Evolutionary conservation across 2,888 invertebrate species (phyloP).

Genomic region (Caenorhabditis macrosperma): DNA sequence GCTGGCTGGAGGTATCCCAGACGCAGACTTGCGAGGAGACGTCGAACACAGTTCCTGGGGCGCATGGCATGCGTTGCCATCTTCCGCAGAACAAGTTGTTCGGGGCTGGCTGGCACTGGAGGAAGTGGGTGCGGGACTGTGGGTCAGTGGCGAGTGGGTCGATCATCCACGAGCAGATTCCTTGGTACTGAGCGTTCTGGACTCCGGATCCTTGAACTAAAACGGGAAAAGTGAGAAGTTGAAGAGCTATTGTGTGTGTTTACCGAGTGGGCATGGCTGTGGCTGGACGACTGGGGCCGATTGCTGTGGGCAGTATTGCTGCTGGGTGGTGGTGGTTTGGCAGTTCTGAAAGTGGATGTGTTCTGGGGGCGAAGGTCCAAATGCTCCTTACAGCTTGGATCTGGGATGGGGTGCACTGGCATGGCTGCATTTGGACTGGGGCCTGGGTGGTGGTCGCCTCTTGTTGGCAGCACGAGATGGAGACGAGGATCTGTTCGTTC

Average conservation of each 20-base stretch:
- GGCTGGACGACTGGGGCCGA: constrained; percentile 75
- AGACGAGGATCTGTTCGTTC: constrained; percentile 69
- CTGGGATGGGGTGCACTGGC: constrained; percentile 58
- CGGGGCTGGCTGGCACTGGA: constrained; percentile 79
- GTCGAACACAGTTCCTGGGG: constrained; percentile 79
- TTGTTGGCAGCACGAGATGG: constrained; percentile 69
- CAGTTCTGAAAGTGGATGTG: constrained; percentile 64
- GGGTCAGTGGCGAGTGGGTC: constrained; percentile 79
- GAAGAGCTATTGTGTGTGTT: background rate
- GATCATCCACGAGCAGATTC: constrained; percentile 80
- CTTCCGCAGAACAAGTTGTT: constrained; percentile 80
- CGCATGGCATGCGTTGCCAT: constrained; percentile 79
- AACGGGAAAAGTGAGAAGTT: constrained; percentile 6
- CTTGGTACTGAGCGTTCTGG: constrained; percentile 78
- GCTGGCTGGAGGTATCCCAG: constrained; percentile 64
- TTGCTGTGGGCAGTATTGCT: constrained; percentile 77
- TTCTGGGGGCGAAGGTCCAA: background rate
- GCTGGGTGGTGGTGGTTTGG: constrained; percentile 78
- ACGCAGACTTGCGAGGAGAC: constrained; percentile 69
- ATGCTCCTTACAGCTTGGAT: constrained; percentile 40
- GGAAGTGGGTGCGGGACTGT: constrained; percentile 72
- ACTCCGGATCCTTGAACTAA: constrained; percentile 76
- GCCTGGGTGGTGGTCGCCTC: constrained; percentile 61
- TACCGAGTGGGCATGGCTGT: constrained; percentile 78
- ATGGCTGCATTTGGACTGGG: constrained; percentile 56